Percentiles rank a stretch among this genome's conserved stretches.
Evolutionary conservation across 2,888 invertebrate genomes (phyloP).

Genomic region (Polietes domitor): DNA sequence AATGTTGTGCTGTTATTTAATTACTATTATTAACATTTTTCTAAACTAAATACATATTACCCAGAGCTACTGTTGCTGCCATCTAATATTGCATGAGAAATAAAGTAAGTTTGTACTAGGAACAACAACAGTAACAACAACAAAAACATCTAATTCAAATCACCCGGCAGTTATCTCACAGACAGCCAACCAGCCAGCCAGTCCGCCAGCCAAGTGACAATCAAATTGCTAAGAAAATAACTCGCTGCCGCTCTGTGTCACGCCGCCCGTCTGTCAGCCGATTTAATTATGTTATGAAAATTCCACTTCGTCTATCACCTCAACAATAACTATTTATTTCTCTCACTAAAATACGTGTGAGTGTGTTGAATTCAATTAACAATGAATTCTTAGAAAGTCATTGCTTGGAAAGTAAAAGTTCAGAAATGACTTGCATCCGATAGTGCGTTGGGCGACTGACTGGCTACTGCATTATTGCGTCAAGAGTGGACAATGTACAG

Average conservation of each 20-base stretch:
- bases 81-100: neutral
- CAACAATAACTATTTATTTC: neutral
- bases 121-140: neutral
- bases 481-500: neutral
- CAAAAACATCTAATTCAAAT: neutral
- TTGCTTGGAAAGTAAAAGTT: constrained; percentile 31
- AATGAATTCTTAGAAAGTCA: constrained; percentile 13
- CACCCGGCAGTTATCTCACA: neutral
- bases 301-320: neutral
- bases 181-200: too few relatives aligned
- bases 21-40: constrained; percentile 6
- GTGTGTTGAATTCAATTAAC: neutral
- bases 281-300: constrained; percentile 17
- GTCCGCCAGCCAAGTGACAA: constrained; percentile 2
- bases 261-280: neutral
- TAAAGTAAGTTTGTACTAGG: neutral
- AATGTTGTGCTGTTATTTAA: constrained; percentile 4
- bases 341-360: neutral
- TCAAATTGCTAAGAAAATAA: neutral
- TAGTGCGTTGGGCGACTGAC: neutral
- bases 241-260: neutral
- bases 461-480: neutral
- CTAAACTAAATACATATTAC: neutral
- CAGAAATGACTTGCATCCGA: constrained; percentile 11
- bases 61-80: neutral